Base-by-base conservation (phyloP, 2,113 vertebrate genomes). In the Stomatorhinus ivindoensis region DNA sequence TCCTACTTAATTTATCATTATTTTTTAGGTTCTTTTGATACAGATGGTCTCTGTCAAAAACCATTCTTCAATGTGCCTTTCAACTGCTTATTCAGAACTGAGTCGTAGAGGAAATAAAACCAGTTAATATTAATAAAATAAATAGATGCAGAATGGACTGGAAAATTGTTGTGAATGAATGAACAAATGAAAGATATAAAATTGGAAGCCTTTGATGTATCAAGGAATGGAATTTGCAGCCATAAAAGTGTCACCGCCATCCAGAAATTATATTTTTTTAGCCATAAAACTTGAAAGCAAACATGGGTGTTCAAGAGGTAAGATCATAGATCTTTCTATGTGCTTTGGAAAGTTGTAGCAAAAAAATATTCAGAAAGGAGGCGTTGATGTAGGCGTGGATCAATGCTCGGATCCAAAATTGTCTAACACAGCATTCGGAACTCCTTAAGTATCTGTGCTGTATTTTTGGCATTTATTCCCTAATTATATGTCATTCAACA, bases 401-500 rank as follows among this genome's bases (percentile, higher is more conserved):
- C 73, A 21, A n/a, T 9, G 4, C 17, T 80, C 44, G 47, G 65
- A 84, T 35, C 35, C 58, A 44, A 50, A 83, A 80, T 27, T 50
- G 87, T 69, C 61, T 21, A 51, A 46, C 42, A 73, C 61, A 76
- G 65, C 65, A 88, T 88, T 44, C 50, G 61, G 65, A 88, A 48
- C 88, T 80, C n/a, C 27, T 61, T 61, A 31, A 50, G 19, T 35
- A 53, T 87, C 31, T 48, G 47, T 10, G 51, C 61, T 53, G 48
- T 53, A 87, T 87, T 39, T 61, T 50, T 86, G 58, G 83, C 84
- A 11, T 27, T n/a, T 4, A 3, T 27, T 87, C 19, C 6, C 0
- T 76, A 46, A 87, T 80, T 87, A 85, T 87, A 42, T 87, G 84
- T 87, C 89, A 39, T 87, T 21, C 85, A 80, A 19, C 44, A 48